Conservation (phyloP, 2,113 vertebrate genomes). For the Ondatra zibethicus region DNA sequence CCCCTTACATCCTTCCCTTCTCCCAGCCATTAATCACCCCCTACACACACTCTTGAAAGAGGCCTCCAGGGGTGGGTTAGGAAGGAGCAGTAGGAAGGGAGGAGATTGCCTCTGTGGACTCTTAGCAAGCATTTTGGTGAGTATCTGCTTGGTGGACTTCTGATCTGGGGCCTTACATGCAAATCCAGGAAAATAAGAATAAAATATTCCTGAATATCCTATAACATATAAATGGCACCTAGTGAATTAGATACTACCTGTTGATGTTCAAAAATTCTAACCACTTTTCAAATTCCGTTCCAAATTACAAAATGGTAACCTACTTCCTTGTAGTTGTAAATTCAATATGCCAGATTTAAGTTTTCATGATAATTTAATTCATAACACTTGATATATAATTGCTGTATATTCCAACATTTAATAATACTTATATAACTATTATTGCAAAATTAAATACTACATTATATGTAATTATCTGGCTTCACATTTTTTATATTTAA, state of each 20-base stretch:
- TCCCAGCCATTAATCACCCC: background rate
- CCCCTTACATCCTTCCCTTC: background rate
- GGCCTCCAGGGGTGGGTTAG: background rate
- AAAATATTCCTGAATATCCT: background rate
- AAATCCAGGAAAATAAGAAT: background rate
- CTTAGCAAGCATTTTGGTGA: background rate
- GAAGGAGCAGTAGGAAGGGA: background rate
- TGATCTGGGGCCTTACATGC: background rate
- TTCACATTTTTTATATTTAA: background rate
- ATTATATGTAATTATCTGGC: background rate
- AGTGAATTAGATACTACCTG: background rate
- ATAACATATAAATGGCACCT: background rate
- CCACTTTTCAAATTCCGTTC: background rate
- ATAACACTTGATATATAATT: background rate
- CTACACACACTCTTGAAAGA: too few species aligned
- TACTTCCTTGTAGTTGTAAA: background rate
- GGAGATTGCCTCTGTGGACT: background rate
- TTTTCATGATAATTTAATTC: background rate
- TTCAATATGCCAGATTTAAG: background rate
- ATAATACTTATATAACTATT: background rate
- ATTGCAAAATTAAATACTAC: background rate
- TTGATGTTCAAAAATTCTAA: slow-evolving; percentile 6
- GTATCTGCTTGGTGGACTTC: background rate
- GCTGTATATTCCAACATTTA: background rate
- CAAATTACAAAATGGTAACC: background rate